phyloP scores from a whole-genome alignment of 2,888 invertebrate genomes.

The Ichneumoninae sp. region DNA sequence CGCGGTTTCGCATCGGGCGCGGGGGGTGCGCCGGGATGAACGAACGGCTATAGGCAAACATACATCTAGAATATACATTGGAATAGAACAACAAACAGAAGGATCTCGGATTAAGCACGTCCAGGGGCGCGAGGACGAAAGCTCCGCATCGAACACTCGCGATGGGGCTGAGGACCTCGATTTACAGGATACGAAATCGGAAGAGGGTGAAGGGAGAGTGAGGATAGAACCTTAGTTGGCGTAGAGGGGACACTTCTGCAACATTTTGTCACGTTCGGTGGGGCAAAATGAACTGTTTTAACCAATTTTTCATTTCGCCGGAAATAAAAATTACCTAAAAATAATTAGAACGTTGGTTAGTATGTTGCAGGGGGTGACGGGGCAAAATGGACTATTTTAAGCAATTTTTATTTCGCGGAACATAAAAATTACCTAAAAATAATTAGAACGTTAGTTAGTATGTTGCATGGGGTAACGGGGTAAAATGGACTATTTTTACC shows the following conservation, averaged over 20 bases:
- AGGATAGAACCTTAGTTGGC: background rate
- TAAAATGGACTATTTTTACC: background rate
- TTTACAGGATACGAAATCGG: background rate
- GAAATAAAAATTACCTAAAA: background rate
- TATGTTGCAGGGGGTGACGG: too few species aligned
- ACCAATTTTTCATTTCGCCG: background rate
- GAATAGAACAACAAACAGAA: conserved; percentile 10
- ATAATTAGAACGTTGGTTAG: too few species aligned
- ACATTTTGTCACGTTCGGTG: too few species aligned
- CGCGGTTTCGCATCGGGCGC: conserved; percentile 57
- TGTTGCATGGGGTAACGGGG: too few species aligned
- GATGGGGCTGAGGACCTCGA: background rate
- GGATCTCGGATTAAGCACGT: conserved; percentile 12
- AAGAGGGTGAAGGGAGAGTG: background rate
- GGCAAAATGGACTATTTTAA: too few species aligned
- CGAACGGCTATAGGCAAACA: conserved; percentile 10
- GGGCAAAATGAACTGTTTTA: too few species aligned
- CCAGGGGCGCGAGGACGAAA: background rate
- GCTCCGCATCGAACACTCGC: background rate
- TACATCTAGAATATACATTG: background rate
- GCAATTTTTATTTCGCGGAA: background rate
- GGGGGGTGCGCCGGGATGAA: conserved; percentile 17
- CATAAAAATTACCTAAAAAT: background rate
- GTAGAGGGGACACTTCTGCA: background rate
- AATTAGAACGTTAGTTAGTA: background rate